Evolutionary conservation across 2,888 invertebrate genomes (phyloP).

Genomic region (Serripes groenlandicus): DNA sequence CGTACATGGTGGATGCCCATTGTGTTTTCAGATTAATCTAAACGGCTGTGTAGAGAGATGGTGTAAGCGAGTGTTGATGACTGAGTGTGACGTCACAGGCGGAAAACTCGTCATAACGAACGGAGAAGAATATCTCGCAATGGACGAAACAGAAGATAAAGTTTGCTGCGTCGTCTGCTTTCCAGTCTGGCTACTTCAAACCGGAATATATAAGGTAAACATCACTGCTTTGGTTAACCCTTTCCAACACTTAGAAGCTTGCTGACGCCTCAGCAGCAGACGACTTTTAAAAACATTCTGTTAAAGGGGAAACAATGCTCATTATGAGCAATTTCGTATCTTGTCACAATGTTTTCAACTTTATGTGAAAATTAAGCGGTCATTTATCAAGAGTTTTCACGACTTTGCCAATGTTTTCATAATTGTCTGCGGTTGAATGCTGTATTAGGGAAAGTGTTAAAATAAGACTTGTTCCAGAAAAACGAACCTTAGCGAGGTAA

Average conservation of each 20-base stretch:
- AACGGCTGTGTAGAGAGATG: conserved; percentile 75
- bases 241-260: not conserved
- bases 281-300: not conserved
- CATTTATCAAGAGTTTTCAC: too few relatives aligned
- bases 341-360: too few relatives aligned
- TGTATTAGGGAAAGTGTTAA: too few relatives aligned
- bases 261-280: not conserved
- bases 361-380: too few relatives aligned
- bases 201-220: conserved; percentile 69
- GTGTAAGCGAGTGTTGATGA: conserved; percentile 71
- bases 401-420: too few relatives aligned
- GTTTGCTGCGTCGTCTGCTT: conserved; percentile 73
- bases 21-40: conserved; percentile 74
- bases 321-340: too few relatives aligned
- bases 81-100: conserved; percentile 73
- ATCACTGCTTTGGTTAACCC: not conserved
- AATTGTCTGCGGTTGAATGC: too few relatives aligned
- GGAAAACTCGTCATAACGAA: conserved; percentile 78
- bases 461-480: too few relatives aligned
- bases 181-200: conserved; percentile 71
- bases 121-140: conserved; percentile 70
- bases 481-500: too few relatives aligned
- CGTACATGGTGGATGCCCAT: too few relatives aligned
- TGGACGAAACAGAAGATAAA: conserved; percentile 58
- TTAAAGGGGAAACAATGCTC: too few relatives aligned